Conservation (phyloP, 2,888 invertebrate species). For the Pediacus dermestoides region DNA sequence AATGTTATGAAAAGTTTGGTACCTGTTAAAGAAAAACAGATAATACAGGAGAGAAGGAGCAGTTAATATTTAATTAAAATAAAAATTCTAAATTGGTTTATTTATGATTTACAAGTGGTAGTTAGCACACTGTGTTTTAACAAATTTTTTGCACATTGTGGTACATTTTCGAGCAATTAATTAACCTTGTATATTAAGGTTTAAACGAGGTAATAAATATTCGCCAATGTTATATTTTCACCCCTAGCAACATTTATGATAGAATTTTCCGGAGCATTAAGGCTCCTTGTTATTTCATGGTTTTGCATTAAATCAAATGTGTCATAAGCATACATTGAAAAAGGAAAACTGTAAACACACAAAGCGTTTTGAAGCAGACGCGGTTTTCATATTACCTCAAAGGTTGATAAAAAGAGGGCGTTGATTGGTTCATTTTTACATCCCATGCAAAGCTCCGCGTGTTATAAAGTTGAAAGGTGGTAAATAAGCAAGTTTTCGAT, state of each 20-base stretch:
- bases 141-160: constrained; percentile 2
- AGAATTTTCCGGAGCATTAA: constrained; percentile 24
- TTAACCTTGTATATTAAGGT: constrained; percentile 7
- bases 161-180: constrained; percentile 6
- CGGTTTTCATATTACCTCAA: constrained; percentile 35
- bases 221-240: background rate
- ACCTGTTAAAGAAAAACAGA: too few species aligned
- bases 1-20: too few species aligned
- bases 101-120: too few species aligned
- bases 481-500: constrained; percentile 49
- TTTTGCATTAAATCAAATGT: constrained; percentile 36
- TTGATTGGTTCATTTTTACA: constrained; percentile 45
- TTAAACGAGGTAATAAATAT: constrained; percentile 6
- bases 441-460: constrained; percentile 37
- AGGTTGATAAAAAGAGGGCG: constrained; percentile 42
- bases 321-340: constrained; percentile 31
- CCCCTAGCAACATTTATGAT: constrained; percentile 16
- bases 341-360: constrained; percentile 29
- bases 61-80: too few species aligned
- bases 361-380: constrained; percentile 28
- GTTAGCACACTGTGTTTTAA: too few species aligned
- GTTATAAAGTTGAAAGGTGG: constrained; percentile 42
- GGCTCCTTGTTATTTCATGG: constrained; percentile 23
- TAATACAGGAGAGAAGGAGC: too few species aligned
- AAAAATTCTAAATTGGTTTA: too few species aligned